Evolutionary conservation across 1,140 invertebrate species (phyloP).

Genomic region (Saxidomus purpurata): DNA sequence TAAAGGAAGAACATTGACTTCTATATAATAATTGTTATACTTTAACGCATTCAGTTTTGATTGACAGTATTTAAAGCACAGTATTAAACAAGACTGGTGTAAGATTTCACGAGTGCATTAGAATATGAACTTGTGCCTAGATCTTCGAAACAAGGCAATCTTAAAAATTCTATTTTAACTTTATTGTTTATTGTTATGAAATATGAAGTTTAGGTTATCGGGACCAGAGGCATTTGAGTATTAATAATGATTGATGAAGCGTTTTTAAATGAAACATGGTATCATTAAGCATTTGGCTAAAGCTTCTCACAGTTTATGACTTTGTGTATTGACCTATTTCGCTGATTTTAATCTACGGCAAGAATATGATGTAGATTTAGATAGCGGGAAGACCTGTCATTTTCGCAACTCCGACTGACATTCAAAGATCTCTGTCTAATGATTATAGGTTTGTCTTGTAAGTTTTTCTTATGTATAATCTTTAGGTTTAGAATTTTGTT

Average conservation of each 20-base stretch:
- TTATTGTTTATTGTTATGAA: conserved; percentile 19
- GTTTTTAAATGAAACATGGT: conserved; percentile 8
- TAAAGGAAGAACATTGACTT: too few species aligned
- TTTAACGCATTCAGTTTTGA: too few species aligned
- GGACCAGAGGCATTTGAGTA: neutral
- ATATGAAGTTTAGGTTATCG: conserved; percentile 1
- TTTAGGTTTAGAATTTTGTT: neutral
- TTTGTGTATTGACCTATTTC: neutral
- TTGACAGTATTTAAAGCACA: neutral
- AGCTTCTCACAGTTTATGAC: neutral
- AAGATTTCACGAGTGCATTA: neutral
- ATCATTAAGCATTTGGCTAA: neutral
- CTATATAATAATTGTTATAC: too few species aligned
- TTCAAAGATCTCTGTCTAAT: neutral
- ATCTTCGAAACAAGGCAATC: neutral
- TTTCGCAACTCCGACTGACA: neutral
- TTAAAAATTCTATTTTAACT: neutral
- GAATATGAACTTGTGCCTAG: neutral
- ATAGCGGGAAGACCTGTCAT: conserved; percentile 29
- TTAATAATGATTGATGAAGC: conserved; percentile 23
- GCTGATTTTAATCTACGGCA: neutral
- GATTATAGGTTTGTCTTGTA: neutral
- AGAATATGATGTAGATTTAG: neutral
- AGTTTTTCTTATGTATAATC: neutral
- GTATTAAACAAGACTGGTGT: neutral